Conservation (phyloP, 1,140 invertebrate species). For the Calliopsis andreniformis region DNA sequence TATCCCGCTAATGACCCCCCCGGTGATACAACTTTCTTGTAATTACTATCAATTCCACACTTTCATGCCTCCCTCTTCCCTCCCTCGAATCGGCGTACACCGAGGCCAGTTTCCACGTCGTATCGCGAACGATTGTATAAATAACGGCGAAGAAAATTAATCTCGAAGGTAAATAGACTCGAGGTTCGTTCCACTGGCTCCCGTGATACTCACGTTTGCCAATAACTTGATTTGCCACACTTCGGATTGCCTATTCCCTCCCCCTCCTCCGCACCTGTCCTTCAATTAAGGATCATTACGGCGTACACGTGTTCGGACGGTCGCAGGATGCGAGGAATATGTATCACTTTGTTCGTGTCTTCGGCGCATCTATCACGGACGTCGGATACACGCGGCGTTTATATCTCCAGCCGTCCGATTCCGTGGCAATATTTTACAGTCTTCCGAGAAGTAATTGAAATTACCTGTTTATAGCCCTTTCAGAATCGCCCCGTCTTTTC, state of each 20-base stretch:
- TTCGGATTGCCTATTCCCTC: background rate
- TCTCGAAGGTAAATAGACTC: background rate
- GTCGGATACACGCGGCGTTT: constrained; percentile 26
- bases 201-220: background rate
- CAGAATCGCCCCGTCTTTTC: background rate
- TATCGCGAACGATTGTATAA: background rate
- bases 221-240: background rate
- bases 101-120: background rate
- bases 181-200: background rate
- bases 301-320: constrained; percentile 9
- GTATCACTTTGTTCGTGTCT: constrained; percentile 16
- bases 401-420: constrained; percentile 14
- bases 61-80: background rate
- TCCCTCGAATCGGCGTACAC: too few species aligned
- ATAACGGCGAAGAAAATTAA: constrained; percentile 6
- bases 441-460: constrained; percentile 39
- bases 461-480: constrained; percentile 8
- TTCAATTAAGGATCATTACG: constrained; percentile 15
- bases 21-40: constrained; percentile 39
- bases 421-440: constrained; percentile 26
- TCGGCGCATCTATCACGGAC: constrained; percentile 25
- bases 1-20: constrained; percentile 33
- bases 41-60: constrained; percentile 36
- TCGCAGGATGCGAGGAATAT: background rate
- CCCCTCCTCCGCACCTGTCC: too few species aligned